Base-by-base conservation (phyloP, 2,113 vertebrate genomes). In the Mesitornis unicolor region DNA sequence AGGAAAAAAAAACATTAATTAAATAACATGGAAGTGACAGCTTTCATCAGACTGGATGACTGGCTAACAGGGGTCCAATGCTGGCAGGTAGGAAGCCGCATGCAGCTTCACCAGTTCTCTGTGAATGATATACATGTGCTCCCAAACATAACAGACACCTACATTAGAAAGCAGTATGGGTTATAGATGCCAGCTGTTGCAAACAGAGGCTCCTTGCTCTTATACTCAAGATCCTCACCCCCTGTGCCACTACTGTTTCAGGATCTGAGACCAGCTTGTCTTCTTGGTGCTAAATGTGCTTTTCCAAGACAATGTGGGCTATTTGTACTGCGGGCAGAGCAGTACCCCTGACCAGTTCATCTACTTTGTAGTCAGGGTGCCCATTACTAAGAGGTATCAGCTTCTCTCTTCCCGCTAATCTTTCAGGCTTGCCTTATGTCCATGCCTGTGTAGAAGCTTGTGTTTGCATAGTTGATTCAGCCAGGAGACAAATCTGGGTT, bases 161-260 rank as follows among this genome's bases (percentile, higher is more conserved):
- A 2, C 2, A 0, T 33, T 38, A 57, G 51, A 47, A 85, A 65
- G 24, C 11, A 2, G 4, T 10, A 15, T 11, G 20, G 11, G 17
- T 75, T 70, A 28, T 8, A 25, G 48, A 20, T 47, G 38, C 29
- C 43, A 78, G 75, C 33, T 18, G 36, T 57, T 1, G 0, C n/a
- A 65, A 43, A 24, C 20, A 69, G 40, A 65, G 14, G 15, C 9
- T 89, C 18, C 53, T 67, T 76, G 28, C 42, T 71, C 9, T 54
- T 10, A 6, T 6, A 35, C 15, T 75, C 20, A 28, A 65, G 11
- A 35, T 24, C 11, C 16, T 91, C 24, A 31, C 1, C 5, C 11
- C 6, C 5, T 57, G 42, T 87, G 33, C 19, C 47, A 25, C 29
- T 53, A 47, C 25, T 7, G 6, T 74, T 74, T 56, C 59, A 33